These are phyloP conservation scores for Sylvia borin DNA, from an alignment of 2,797 vertebrate genomes.

Conservation along the genomic window DNA sequence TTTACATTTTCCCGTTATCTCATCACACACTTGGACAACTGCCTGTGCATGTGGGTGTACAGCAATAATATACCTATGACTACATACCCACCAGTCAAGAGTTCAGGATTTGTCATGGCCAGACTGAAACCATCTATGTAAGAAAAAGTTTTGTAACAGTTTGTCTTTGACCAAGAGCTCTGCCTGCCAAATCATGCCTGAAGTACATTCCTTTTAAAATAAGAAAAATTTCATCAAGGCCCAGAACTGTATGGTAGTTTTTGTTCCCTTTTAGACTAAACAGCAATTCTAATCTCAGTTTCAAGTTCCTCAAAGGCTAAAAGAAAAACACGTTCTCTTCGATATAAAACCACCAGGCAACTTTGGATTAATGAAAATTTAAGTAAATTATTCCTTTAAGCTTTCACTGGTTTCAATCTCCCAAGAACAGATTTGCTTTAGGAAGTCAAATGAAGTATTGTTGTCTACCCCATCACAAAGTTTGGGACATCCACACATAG, in stretches of 20 bases:
- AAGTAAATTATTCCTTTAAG: not conserved
- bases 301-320: slow-evolving; percentile 1
- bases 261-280: not conserved
- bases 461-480: not conserved
- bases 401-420: not conserved
- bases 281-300: not conserved
- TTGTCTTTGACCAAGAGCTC: not conserved
- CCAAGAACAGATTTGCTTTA: not conserved
- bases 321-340: not conserved
- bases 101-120: not conserved
- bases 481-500: not conserved
- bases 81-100: slow-evolving; percentile 5
- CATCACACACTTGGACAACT: slow-evolving; percentile 5
- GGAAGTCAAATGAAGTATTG: not conserved
- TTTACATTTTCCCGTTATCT: slow-evolving; percentile 4
- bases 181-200: not conserved
- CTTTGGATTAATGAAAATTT: not conserved
- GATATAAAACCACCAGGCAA: not conserved
- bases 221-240: not conserved
- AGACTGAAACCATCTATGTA: not conserved
- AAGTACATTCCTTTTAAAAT: not conserved
- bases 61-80: slow-evolving; percentile 39
- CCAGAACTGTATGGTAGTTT: not conserved
- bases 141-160: not conserved
- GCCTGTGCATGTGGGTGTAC: slow-evolving; percentile 12